These are phyloP conservation scores for Drosophila pandora DNA, from an alignment of 1,140 invertebrate species.

Conservation along the genomic window DNA sequence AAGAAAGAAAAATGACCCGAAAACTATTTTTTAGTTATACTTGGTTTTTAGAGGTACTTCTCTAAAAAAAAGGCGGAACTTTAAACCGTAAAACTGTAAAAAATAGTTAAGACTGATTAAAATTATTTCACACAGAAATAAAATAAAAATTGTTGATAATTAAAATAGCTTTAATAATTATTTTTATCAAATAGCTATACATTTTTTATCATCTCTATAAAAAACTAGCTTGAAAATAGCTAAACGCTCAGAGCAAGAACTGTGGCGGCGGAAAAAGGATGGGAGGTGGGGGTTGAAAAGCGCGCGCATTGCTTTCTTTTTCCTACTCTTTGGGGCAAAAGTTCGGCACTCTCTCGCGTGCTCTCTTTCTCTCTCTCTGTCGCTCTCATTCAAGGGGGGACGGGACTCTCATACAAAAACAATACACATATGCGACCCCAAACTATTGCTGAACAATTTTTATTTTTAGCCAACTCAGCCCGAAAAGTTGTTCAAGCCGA, in stretches of 20 bases:
- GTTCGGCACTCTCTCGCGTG: constrained; percentile 44
- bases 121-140: too few relatives aligned
- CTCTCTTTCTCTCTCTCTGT: constrained; percentile 13
- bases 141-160: too few relatives aligned
- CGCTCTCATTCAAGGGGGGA: neutral
- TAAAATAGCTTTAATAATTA: neutral
- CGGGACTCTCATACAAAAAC: constrained; percentile 25
- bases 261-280: constrained; percentile 31
- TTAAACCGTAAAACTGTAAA: too few relatives aligned
- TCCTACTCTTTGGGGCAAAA: constrained; percentile 41
- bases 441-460: constrained; percentile 70
- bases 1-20: too few relatives aligned
- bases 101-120: too few relatives aligned
- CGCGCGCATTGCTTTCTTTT: constrained; percentile 62
- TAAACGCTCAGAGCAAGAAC: neutral
- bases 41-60: too few relatives aligned
- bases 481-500: constrained; percentile 76
- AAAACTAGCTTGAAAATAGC: neutral
- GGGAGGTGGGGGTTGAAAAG: constrained; percentile 72
- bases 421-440: constrained; percentile 38
- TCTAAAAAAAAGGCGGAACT: too few relatives aligned
- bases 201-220: too few relatives aligned
- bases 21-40: too few relatives aligned
- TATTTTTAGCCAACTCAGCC: constrained; percentile 79
- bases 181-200: too few relatives aligned